Conservation (phyloP, 2,888 invertebrate genomes). For the Plutella xylostella region DNA sequence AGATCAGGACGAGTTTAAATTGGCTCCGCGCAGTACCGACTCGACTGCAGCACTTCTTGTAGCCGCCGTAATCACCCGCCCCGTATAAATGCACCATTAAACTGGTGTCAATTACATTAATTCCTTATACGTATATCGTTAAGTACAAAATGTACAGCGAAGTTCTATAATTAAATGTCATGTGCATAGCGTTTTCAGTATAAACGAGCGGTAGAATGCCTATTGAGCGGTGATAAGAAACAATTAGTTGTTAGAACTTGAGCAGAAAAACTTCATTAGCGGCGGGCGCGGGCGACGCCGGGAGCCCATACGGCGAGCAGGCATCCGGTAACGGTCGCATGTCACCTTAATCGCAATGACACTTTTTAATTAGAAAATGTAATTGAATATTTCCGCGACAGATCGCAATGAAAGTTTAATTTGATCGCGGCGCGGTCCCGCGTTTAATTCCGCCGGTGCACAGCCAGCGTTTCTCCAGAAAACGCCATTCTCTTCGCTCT, state of each 20-base stretch:
- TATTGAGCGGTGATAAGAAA: conserved; percentile 29
- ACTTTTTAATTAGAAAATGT: background rate
- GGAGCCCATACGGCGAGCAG: background rate
- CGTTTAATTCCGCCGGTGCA: conserved; percentile 5
- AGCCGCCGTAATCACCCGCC: conserved; percentile 45
- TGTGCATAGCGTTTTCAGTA: conserved; percentile 44
- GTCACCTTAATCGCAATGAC: background rate
- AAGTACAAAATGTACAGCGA: conserved; percentile 42
- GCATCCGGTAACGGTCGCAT: background rate
- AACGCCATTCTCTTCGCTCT: conserved; percentile 11
- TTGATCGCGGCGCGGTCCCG: background rate
- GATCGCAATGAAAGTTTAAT: conserved; percentile 3
- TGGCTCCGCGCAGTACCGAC: conserved; percentile 43
- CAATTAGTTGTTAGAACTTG: conserved; percentile 28
- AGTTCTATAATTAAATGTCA: conserved; percentile 50
- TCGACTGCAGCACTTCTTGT: conserved; percentile 52
- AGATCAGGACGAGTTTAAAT: conserved; percentile 56
- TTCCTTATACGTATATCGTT: conserved; percentile 49
- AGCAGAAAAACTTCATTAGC: conserved; percentile 26
- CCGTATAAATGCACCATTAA: conserved; percentile 58
- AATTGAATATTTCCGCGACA: conserved; percentile 1
- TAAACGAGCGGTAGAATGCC: conserved; percentile 44
- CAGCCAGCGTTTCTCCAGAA: conserved; percentile 1
- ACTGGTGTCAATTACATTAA: conserved; percentile 61
- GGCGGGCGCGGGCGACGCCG: conserved; percentile 5